These are phyloP conservation scores for Quadroppia sp. DNA, from an alignment of 2,888 invertebrate species.

Conservation along the genomic window DNA sequence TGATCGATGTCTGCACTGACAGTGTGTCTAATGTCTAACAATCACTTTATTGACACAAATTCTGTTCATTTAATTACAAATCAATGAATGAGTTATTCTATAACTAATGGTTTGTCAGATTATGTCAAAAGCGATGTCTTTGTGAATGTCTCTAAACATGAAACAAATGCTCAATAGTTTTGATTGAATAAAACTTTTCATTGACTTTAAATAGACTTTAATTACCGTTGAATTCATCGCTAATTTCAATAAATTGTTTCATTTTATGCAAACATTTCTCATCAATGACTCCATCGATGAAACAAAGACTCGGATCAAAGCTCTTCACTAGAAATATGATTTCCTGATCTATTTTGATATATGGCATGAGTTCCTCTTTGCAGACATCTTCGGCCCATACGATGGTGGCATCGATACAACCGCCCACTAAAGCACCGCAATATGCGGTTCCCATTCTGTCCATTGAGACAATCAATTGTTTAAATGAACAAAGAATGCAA, in stretches of 20 bases:
- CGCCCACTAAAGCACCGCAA: slow-evolving; percentile 17
- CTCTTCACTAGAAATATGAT: slow-evolving; percentile 37
- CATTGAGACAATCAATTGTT: too few species aligned
- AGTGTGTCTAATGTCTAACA: too few species aligned
- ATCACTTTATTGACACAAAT: too few species aligned
- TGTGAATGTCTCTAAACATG: too few species aligned
- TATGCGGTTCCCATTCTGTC: slow-evolving; percentile 32
- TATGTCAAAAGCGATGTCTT: too few species aligned
- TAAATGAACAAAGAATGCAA: too few species aligned
- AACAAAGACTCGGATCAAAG: slow-evolving; percentile 31
- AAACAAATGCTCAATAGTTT: too few species aligned
- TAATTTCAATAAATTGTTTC: background rate
- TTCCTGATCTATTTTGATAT: slow-evolving; percentile 21
- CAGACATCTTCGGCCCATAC: slow-evolving; percentile 15
- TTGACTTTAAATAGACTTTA: background rate
- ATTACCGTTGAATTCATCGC: background rate
- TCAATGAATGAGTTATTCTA: too few species aligned
- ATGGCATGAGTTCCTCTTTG: slow-evolving; percentile 17
- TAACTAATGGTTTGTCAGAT: too few species aligned
- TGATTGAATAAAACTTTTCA: too few species aligned
- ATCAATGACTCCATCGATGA: slow-evolving; percentile 40
- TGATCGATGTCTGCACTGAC: too few species aligned
- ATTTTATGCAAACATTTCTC: slow-evolving; percentile 37
- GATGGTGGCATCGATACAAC: slow-evolving; percentile 40
- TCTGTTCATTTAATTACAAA: too few species aligned